Conservation (phyloP, 2,113 vertebrate species). For the Atrichornis clamosus region DNA sequence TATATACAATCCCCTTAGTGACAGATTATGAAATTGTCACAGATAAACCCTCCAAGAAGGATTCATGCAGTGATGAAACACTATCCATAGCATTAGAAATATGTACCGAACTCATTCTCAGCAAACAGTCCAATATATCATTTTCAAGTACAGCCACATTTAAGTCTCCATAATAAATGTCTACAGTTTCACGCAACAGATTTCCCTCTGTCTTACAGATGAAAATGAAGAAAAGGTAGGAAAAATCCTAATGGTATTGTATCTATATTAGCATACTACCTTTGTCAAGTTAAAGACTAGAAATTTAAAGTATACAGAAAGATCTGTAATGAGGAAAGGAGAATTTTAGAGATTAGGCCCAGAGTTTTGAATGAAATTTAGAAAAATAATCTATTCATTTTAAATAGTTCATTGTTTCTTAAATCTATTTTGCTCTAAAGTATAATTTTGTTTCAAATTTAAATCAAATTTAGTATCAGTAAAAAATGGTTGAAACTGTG, state of each 20-base stretch:
- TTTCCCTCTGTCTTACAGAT: neutral
- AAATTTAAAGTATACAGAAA: neutral
- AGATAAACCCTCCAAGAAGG: slow-evolving; percentile 1
- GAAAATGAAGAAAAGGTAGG: neutral
- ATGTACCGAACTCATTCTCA: neutral
- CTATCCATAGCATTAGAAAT: neutral
- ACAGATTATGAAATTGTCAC: slow-evolving; percentile 30
- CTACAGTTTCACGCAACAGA: neutral
- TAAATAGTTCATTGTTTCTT: neutral
- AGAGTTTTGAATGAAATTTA: neutral
- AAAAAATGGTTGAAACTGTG: neutral
- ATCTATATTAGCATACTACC: neutral
- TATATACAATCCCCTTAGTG: slow-evolving; percentile 24
- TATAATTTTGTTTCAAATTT: neutral
- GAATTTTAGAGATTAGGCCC: neutral
- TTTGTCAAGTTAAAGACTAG: neutral
- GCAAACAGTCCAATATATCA: neutral
- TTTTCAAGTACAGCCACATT: neutral
- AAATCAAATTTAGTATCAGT: neutral
- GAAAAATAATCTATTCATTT: neutral
- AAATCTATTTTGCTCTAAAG: neutral
- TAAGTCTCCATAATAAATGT: neutral
- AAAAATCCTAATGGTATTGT: neutral
- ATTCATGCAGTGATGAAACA: neutral
- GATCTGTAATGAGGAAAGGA: neutral